These are phyloP conservation scores for Nibea albiflora DNA, from an alignment of 2,113 vertebrate species.

Conservation along the genomic window DNA sequence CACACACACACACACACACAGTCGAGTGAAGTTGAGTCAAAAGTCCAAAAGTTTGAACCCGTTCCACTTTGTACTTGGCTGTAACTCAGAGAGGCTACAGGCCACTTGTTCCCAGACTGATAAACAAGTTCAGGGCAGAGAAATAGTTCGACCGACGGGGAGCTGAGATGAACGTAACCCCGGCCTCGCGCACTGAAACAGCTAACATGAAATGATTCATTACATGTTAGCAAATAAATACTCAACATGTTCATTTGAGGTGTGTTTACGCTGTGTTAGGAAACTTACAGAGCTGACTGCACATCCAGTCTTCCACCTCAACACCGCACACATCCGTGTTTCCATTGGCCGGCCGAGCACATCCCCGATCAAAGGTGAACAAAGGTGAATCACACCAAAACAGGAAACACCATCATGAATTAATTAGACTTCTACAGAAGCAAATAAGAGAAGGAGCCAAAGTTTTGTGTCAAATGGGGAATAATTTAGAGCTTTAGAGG, in stretches of 20 bases:
- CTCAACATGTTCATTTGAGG: neutral
- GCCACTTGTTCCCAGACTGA: slow-evolving; percentile 52
- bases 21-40: slow-evolving; percentile 41
- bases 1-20: slow-evolving; percentile 17
- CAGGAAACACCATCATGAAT: neutral
- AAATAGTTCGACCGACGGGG: slow-evolving; percentile 11
- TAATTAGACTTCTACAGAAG: neutral
- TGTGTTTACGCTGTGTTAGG: neutral
- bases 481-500: too few relatives aligned
- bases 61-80: slow-evolving; percentile 69
- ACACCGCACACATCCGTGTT: too few relatives aligned
- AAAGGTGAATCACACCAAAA: neutral
- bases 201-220: neutral
- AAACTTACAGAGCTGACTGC: neutral
- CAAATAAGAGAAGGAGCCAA: neutral
- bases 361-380: neutral
- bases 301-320: neutral
- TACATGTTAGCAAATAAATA: slow-evolving; percentile 6
- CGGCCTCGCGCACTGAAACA: neutral
- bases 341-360: neutral
- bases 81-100: slow-evolving; percentile 59
- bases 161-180: neutral
- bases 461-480: too few relatives aligned
- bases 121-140: slow-evolving; percentile 65
- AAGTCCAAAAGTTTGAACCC: slow-evolving; percentile 68